Conservation (phyloP, 2,797 vertebrate genomes). For the Zenarchopterus dispar region DNA sequence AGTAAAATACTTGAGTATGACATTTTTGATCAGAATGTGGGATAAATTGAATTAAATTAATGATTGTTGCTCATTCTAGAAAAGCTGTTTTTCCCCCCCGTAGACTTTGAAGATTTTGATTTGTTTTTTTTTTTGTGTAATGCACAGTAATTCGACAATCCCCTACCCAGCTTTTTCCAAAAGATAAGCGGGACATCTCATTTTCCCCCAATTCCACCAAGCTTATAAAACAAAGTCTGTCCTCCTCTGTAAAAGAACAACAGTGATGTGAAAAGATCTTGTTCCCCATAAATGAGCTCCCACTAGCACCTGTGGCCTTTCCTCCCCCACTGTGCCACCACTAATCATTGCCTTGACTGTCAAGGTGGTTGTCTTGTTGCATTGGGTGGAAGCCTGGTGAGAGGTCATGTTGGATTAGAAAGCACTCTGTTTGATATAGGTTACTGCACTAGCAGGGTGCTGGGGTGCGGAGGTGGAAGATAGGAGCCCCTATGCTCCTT, state of each 20-base stretch:
- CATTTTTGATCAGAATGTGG: no score
- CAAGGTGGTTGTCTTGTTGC: slow-evolving; percentile 45
- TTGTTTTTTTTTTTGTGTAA: no score
- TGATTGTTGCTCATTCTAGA: no score
- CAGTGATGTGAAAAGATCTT: slow-evolving; percentile 33
- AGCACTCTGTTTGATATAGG: slow-evolving; percentile 78
- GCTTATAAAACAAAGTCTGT: not conserved
- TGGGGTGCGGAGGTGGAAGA: slow-evolving; percentile 26
- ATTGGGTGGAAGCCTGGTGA: slow-evolving; percentile 56
- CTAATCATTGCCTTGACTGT: slow-evolving; percentile 69
- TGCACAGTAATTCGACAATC: no score
- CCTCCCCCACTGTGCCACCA: slow-evolving; percentile 47
- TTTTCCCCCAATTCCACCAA: not conserved
- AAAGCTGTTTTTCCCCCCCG: no score
- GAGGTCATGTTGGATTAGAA: slow-evolving; percentile 80
- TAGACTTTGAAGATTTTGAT: no score
- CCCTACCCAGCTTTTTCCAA: no score
- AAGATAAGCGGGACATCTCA: no score
- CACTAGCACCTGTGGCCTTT: slow-evolving; percentile 40
- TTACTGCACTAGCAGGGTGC: slow-evolving; percentile 68
- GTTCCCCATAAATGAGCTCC: slow-evolving; percentile 54
- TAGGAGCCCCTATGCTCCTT: slow-evolving; percentile 15
- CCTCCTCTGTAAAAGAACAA: slow-evolving; percentile 36
- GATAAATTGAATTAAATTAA: no score
- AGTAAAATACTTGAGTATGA: no score